Evolutionary conservation across 2,888 invertebrate species (phyloP).

Genomic region (Penaeus monodon): DNA sequence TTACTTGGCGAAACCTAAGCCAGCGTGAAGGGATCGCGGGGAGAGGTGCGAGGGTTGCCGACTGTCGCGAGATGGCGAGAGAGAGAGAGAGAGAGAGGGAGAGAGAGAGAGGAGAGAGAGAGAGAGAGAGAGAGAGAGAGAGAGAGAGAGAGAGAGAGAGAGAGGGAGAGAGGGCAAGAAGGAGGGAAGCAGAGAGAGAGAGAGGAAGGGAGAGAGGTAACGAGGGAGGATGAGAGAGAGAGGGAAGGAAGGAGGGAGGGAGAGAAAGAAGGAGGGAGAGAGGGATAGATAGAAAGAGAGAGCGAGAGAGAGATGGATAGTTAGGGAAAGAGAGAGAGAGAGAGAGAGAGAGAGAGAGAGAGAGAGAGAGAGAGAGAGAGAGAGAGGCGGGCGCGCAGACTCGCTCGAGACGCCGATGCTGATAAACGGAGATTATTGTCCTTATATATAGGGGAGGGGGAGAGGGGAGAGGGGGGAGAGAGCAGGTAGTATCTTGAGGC

Average conservation of each 20-base stretch:
- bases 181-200: background rate
- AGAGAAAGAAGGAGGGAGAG: no score
- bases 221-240: no score
- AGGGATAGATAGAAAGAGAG: background rate
- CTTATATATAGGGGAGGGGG: no score
- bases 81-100: constrained; percentile 12
- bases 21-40: no score
- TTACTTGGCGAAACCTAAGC: no score
- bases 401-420: no score
- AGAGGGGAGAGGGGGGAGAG: no score
- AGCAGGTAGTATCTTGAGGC: no score
- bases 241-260: background rate
- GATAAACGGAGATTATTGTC: no score
- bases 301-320: background rate
- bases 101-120: background rate
- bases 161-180: background rate
- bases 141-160: background rate
- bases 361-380: constrained; percentile 20
- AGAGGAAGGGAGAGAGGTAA: no score
- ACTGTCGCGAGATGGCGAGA: constrained; percentile 18
- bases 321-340: background rate
- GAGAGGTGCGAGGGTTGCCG: constrained; percentile 7
- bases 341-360: background rate
- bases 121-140: background rate
- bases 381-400: background rate